Evolutionary conservation across 2,113 vertebrate genomes (phyloP).

Genomic region (Embiotoca jacksoni): DNA sequence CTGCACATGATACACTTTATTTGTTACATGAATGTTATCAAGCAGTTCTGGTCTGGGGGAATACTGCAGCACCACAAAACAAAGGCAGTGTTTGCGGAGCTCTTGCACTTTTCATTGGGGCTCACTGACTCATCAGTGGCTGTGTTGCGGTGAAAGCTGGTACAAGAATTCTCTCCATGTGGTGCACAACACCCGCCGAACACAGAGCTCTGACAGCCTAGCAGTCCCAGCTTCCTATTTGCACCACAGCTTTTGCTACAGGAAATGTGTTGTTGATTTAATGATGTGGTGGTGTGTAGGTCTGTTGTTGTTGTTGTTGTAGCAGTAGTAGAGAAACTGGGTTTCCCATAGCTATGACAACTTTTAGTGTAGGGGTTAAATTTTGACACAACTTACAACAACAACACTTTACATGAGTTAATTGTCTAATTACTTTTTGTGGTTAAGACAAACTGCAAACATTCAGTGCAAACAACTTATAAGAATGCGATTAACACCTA

Average conservation of each 20-base stretch:
- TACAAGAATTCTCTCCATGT: slow-evolving; percentile 70
- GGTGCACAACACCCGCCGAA: slow-evolving; percentile 58
- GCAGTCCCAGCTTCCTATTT: slow-evolving; percentile 48
- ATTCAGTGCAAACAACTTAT: neutral
- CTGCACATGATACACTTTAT: neutral
- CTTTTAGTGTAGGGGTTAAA: slow-evolving; percentile 9
- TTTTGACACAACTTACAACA: neutral
- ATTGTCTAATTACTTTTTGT: slow-evolving; percentile 1
- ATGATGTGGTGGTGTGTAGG: slow-evolving; percentile 17
- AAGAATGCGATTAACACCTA: neutral
- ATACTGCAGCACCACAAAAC: neutral
- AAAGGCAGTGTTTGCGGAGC: slow-evolving; percentile 26
- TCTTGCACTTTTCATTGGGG: slow-evolving; percentile 36
- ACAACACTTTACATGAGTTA: neutral
- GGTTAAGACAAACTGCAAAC: neutral
- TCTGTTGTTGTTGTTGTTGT: slow-evolving; percentile 10
- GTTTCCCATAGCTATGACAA: neutral
- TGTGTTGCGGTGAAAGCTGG: slow-evolving; percentile 59
- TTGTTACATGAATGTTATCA: slow-evolving; percentile 5
- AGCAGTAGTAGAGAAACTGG: slow-evolving; percentile 4
- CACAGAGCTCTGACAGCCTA: slow-evolving; percentile 44
- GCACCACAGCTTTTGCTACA: slow-evolving; percentile 58
- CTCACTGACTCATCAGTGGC: slow-evolving; percentile 57
- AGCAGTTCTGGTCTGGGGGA: neutral
- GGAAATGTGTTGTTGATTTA: slow-evolving; percentile 56